These are phyloP conservation scores for Istiophorus platypterus DNA, from an alignment of 2,113 vertebrate species.

Conservation along the genomic window DNA sequence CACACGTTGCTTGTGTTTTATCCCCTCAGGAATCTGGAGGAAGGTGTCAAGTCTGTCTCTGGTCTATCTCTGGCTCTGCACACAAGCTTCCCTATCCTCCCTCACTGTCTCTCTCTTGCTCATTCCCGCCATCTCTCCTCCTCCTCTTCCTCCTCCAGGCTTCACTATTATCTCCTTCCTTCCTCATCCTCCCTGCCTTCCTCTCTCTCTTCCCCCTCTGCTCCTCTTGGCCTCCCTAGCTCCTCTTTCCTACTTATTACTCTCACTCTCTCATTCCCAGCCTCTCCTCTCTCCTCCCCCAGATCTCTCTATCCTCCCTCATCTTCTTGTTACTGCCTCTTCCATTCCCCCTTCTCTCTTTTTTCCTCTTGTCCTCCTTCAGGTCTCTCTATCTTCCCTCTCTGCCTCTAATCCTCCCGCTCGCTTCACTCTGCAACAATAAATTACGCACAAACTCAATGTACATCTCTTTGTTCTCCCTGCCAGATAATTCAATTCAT, in stretches of 20 bases:
- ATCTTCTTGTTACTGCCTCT: slow-evolving; percentile 56
- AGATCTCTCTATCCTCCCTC: slow-evolving; percentile 65
- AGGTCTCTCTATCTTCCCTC: slow-evolving; percentile 71
- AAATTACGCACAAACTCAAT: slow-evolving; percentile 86
- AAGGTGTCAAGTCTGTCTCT: slow-evolving; percentile 82
- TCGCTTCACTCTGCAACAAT: slow-evolving; percentile 79
- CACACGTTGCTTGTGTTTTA: slow-evolving; percentile 67
- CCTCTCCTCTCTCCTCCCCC: slow-evolving; percentile 57
- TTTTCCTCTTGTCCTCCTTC: slow-evolving; percentile 64
- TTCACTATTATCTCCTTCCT: slow-evolving; percentile 67
- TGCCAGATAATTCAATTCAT: slow-evolving; percentile 87
- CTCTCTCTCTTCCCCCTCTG: slow-evolving; percentile 8
- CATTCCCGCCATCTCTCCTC: slow-evolving; percentile 40
- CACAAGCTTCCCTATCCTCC: slow-evolving; percentile 62
- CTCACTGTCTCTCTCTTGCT: slow-evolving; percentile 43
- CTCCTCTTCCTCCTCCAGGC: slow-evolving; percentile 54
- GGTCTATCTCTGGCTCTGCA: slow-evolving; percentile 72
- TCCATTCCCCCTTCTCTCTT: slow-evolving; percentile 16
- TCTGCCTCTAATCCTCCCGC: slow-evolving; percentile 67
- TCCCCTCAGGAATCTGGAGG: slow-evolving; percentile 77
- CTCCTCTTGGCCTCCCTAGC: slow-evolving; percentile 65
- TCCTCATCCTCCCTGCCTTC: slow-evolving; percentile 53
- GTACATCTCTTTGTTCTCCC: slow-evolving; percentile 87
- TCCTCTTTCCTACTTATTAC: slow-evolving; percentile 68
- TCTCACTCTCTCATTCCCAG: slow-evolving; percentile 52